phyloP scores from a whole-genome alignment of 2,113 vertebrate genomes.

The Neogale vison region DNA sequence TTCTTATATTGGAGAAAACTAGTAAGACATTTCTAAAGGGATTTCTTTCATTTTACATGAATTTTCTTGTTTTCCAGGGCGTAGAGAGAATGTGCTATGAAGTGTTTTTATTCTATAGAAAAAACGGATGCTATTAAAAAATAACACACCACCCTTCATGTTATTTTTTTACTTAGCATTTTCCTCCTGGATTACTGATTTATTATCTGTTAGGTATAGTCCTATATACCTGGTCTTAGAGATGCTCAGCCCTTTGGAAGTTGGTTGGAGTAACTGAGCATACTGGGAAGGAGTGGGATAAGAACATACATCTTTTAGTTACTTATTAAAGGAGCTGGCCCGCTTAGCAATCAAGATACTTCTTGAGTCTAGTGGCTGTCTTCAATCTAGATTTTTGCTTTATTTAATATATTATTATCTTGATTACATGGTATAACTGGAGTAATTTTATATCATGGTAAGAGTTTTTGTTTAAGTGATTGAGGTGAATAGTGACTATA shows the following conservation, averaged over 20 bases:
- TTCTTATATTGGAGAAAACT: background rate
- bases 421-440: constrained; percentile 58
- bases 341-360: background rate
- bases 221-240: background rate
- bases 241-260: background rate
- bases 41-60: background rate
- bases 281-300: accelerated
- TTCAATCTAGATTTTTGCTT: constrained; percentile 32
- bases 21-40: background rate
- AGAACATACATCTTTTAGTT: background rate
- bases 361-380: background rate
- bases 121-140: background rate
- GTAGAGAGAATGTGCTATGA: background rate
- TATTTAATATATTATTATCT: constrained; percentile 36
- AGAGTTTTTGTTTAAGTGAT: constrained; percentile 35
- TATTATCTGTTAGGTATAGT: background rate
- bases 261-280: background rate
- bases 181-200: background rate
- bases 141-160: background rate
- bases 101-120: background rate
- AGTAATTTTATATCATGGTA: constrained; percentile 61
- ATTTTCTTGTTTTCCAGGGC: background rate
- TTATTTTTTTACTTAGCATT: background rate
- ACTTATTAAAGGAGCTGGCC: background rate
- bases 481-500: constrained; percentile 40